Percentiles rank a stretch among this genome's conserved stretches.
Evolutionary conservation across 2,888 invertebrate genomes (phyloP).

Genomic region (Argyresthia albistria): DNA sequence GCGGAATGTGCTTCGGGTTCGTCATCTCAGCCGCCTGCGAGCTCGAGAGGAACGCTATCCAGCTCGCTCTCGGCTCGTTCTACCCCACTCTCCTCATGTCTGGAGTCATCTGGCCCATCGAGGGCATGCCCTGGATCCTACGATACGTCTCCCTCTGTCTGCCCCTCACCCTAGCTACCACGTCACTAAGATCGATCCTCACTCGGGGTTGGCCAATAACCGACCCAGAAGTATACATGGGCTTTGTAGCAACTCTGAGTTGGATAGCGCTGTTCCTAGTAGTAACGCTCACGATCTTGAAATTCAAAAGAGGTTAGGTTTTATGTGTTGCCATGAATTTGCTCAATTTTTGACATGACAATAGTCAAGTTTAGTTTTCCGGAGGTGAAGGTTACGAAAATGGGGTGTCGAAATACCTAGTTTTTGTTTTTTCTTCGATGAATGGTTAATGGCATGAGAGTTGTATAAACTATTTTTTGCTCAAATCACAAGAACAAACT

Average conservation of each 20-base stretch:
- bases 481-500: constrained; percentile 4
- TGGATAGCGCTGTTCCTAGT: constrained; percentile 90
- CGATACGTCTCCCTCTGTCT: constrained; percentile 87
- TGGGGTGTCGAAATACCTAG: background rate
- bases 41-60: constrained; percentile 93
- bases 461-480: background rate
- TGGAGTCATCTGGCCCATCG: constrained; percentile 97
- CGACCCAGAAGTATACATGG: constrained; percentile 88
- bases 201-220: constrained; percentile 89
- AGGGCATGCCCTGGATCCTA: constrained; percentile 92
- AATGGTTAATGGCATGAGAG: too few relatives aligned
- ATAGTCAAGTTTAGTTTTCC: background rate
- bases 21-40: constrained; percentile 94
- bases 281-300: constrained; percentile 84
- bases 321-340: background rate
- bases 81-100: constrained; percentile 94
- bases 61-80: constrained; percentile 93
- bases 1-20: constrained; percentile 98
- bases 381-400: background rate
- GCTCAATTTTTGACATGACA: constrained; percentile 6
- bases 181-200: constrained; percentile 87
- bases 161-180: constrained; percentile 94
- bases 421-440: too few relatives aligned
- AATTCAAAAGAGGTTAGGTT: constrained; percentile 82
- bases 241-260: constrained; percentile 86